These are phyloP conservation scores for Smittia aterrima DNA, from an alignment of 2,888 invertebrate genomes.

Conservation along the genomic window DNA sequence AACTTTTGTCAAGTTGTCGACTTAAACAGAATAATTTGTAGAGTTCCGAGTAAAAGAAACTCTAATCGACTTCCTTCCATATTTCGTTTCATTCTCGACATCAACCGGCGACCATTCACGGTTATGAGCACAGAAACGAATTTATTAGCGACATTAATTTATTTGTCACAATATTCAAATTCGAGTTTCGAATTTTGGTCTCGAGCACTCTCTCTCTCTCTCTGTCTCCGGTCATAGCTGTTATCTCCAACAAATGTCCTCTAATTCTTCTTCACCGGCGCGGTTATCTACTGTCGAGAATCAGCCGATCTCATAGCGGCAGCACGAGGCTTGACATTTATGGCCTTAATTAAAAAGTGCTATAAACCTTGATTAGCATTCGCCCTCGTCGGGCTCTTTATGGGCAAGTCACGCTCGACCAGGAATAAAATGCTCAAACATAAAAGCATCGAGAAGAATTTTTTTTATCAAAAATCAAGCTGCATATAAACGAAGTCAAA, in stretches of 20 bases:
- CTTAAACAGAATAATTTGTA: too few relatives aligned
- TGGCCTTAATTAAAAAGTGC: slow-evolving; percentile 36
- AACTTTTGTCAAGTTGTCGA: too few relatives aligned
- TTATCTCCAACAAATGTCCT: slow-evolving; percentile 20
- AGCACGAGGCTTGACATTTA: slow-evolving; percentile 38
- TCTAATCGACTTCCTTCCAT: too few relatives aligned
- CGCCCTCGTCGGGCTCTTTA: background rate
- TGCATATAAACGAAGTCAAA: background rate
- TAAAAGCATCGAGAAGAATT: background rate
- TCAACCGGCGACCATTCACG: slow-evolving; percentile 20
- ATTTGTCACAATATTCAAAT: slow-evolving; percentile 40
- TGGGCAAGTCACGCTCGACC: slow-evolving; percentile 10
- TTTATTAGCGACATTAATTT: slow-evolving; percentile 37
- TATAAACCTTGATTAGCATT: slow-evolving; percentile 27
- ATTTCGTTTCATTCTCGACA: background rate
- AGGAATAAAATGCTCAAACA: background rate
- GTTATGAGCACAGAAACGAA: slow-evolving; percentile 31
- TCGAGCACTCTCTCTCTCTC: background rate
- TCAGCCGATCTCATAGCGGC: slow-evolving; percentile 1
- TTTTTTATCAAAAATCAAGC: background rate
- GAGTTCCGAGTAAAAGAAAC: too few relatives aligned
- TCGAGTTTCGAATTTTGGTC: background rate
- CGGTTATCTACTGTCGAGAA: background rate
- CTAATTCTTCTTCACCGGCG: slow-evolving; percentile 21
- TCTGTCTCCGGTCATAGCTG: background rate